Percentiles rank a stretch among this genome's conserved stretches.
Evolutionary conservation across 2,888 invertebrate species (phyloP).

Genomic region (Lithosia quadra): DNA sequence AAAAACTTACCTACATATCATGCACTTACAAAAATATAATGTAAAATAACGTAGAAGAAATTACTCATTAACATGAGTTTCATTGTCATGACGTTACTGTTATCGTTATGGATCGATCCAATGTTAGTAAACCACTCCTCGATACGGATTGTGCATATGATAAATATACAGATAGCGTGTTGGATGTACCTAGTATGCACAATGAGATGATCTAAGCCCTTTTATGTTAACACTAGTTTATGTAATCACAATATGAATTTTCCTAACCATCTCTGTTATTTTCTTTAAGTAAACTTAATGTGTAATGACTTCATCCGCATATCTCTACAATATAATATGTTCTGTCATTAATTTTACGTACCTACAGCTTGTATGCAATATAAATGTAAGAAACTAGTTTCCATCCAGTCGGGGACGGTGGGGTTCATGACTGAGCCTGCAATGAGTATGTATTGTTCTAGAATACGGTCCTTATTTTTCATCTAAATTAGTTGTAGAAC

Average conservation of each 20-base stretch:
- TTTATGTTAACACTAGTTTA: not conserved
- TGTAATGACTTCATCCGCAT: not conserved
- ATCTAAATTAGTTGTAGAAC: not conserved
- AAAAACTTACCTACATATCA: too few species aligned
- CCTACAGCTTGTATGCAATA: too few species aligned
- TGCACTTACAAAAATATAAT: too few species aligned
- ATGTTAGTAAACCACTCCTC: not conserved
- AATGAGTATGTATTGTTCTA: not conserved
- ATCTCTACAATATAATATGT: too few species aligned
- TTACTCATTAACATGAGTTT: not conserved
- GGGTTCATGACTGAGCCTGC: too few species aligned
- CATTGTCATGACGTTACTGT: not conserved
- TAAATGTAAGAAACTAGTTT: too few species aligned
- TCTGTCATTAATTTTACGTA: too few species aligned
- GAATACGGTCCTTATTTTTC: not conserved
- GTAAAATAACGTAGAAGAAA: not conserved
- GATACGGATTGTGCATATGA: not conserved
- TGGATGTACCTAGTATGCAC: not conserved
- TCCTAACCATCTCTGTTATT: too few species aligned
- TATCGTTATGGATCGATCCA: not conserved
- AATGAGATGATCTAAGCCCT: constrained; percentile 4
- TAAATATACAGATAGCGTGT: not conserved
- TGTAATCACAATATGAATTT: too few species aligned
- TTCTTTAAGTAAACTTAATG: not conserved
- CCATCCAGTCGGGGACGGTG: too few species aligned